Evolutionary conservation across 2,888 invertebrate species (phyloP), one percentile per base, ranked within the genome.

Genomic region (Lordiphosa andalusiaca): DNA sequence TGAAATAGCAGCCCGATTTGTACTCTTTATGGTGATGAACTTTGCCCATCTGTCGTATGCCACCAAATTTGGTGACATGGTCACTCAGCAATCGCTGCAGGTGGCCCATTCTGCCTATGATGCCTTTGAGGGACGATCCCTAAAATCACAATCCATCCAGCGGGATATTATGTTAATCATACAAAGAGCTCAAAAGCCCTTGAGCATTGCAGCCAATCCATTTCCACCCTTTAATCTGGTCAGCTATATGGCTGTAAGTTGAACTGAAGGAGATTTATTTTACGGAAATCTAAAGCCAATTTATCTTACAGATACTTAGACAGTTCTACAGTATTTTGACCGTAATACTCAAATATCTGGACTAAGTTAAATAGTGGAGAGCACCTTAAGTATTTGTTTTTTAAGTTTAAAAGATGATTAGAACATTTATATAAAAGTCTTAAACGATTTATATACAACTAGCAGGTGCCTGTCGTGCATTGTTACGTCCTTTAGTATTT

Each of bases 261-360:
- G 19, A 5, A 4, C 12, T 1, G 2, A 10, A 10, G 12, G n/a
- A n/a, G n/a, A n/a, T n/a, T n/a, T n/a, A n/a, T n/a, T n/a, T n/a
- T n/a, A n/a, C n/a, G n/a, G n/a, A n/a, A n/a, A n/a, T n/a, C n/a
- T n/a, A n/a, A n/a, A n/a, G n/a, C n/a, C n/a, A n/a, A n/a, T n/a
- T n/a, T n/a, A n/a, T n/a, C n/a, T n/a, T n/a, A n/a, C 36, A 76
- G 77, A 51, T 69, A 37, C 46, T 71, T 0, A 67, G 71, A 5
- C 81, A 76, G 21, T 71, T 77, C 33, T 75, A 72, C 19, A 60
- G 49, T 5, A 65, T 75, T 36, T 6, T 80, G 4, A 70, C 70
- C 0, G 6, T 75, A 3, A 30, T 76, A 42, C 5, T 73, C 4
- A 57, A 69, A 49, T 60, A 51, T 2, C 23, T 81, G 56, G 67